Evolutionary conservation across 2,797 vertebrate species (phyloP).

Genomic region (Podargus strigoides): DNA sequence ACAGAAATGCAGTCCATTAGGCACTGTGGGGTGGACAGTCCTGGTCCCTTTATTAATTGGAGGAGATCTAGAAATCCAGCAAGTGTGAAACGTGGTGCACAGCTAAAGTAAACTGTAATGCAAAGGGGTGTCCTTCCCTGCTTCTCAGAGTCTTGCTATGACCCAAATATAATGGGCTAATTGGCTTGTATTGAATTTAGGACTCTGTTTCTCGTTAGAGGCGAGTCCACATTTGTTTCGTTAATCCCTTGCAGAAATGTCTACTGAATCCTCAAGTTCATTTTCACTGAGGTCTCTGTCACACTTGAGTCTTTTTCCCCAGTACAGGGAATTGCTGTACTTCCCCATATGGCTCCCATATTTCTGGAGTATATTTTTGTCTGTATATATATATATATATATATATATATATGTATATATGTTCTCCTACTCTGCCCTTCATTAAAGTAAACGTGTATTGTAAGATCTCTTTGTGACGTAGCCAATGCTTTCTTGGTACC

Average conservation of each 20-base stretch:
- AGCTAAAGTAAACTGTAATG: neutral
- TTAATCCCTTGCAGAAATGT: slow-evolving; percentile 4
- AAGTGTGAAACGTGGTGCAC: neutral
- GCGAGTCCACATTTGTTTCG: neutral
- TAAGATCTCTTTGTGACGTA: neutral
- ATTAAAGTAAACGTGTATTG: neutral
- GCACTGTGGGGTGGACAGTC: neutral
- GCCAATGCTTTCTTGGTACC: neutral
- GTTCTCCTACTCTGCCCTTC: neutral
- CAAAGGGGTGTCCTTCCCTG: neutral
- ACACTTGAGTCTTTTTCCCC: neutral
- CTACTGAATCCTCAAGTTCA: slow-evolving; percentile 3
- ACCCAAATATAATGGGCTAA: neutral
- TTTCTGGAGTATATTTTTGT: slow-evolving; percentile 2
- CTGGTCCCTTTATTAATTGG: neutral
- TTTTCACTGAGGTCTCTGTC: slow-evolving; percentile 8
- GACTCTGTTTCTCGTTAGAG: neutral
- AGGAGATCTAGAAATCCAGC: neutral
- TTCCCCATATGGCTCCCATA: neutral
- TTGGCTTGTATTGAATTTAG: neutral
- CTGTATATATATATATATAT: neutral
- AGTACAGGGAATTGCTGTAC: neutral
- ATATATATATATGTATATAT: neutral
- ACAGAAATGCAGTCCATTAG: neutral
- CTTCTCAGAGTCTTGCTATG: neutral